Conservation (phyloP, 2,797 vertebrate species). For the Podarcis siculus region DNA sequence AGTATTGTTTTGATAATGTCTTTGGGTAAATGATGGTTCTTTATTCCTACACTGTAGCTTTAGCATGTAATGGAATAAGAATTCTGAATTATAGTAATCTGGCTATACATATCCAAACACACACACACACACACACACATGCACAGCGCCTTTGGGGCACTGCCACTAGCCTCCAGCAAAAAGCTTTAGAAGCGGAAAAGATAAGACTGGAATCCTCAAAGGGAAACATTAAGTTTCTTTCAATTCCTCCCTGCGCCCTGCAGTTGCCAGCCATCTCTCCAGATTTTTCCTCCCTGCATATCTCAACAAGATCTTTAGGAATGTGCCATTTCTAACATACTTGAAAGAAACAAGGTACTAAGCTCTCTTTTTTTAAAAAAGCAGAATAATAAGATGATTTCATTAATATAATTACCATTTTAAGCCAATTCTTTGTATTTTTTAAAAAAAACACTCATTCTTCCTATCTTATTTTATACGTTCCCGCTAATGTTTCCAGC, state of each 20-base stretch:
- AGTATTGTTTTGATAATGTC: background rate
- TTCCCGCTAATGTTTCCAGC: constrained; percentile 24
- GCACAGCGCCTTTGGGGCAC: background rate
- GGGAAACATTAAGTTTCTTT: background rate
- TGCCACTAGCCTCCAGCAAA: constrained; percentile 13
- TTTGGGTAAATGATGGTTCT: background rate
- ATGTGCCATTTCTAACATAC: constrained; percentile 35
- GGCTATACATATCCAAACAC: background rate
- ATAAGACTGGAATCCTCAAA: constrained; percentile 8
- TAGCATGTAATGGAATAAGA: background rate
- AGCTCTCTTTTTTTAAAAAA: constrained; percentile 27
- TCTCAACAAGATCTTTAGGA: constrained; percentile 26
- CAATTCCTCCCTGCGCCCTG: background rate
- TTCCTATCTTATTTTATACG: background rate
- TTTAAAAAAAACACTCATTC: background rate
- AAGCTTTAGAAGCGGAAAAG: constrained; percentile 6
- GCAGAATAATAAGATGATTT: constrained; percentile 13
- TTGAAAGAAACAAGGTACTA: constrained; percentile 32
- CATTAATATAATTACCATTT: constrained; percentile 52
- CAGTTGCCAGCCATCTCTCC: background rate
- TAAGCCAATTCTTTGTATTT: constrained; percentile 32
- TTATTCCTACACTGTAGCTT: background rate
- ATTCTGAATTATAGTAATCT: background rate
- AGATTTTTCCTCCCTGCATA: background rate
- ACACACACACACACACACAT: background rate